Evolutionary conservation across 1,140 invertebrate species (phyloP).

Genomic region (Drosophila grimshawi): DNA sequence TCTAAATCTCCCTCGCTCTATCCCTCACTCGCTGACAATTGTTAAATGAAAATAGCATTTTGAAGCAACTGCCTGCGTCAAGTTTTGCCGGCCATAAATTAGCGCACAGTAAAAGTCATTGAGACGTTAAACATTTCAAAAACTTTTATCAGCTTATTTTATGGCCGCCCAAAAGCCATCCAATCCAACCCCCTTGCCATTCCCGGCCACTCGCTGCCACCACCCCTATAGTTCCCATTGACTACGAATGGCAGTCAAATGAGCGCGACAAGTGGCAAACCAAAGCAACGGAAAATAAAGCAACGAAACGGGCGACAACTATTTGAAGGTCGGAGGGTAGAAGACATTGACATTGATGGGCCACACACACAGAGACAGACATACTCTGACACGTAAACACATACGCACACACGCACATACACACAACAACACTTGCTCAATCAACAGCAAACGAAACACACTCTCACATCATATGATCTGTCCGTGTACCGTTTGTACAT

Average conservation of each 20-base stretch:
- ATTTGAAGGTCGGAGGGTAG: constrained; percentile 2
- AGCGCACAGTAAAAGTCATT: constrained; percentile 53
- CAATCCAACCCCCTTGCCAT: background rate
- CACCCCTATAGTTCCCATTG: constrained; percentile 42
- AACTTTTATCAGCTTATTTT: constrained; percentile 72
- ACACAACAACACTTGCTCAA: background rate
- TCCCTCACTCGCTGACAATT: constrained; percentile 16
- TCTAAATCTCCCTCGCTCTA: background rate
- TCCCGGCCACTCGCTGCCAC: background rate
- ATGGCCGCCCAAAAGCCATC: constrained; percentile 6
- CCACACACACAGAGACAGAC: constrained; percentile 32
- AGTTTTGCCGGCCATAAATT: constrained; percentile 65
- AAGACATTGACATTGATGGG: constrained; percentile 73
- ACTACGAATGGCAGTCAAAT: constrained; percentile 77
- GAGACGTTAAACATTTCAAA: constrained; percentile 44
- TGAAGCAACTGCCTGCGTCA: constrained; percentile 19
- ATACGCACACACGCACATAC: constrained; percentile 12
- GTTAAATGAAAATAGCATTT: constrained; percentile 39
- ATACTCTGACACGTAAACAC: constrained; percentile 4
- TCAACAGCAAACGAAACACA: background rate
- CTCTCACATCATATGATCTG: constrained; percentile 9
- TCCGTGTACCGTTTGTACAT: constrained; percentile 53
- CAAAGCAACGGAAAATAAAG: constrained; percentile 17
- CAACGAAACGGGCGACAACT: background rate
- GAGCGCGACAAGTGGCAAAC: constrained; percentile 42